Percentiles rank a stretch among this genome's conserved stretches.
Evolutionary conservation across 1,140 invertebrate genomes (phyloP).

Genomic region (Campoletis sonorensis): DNA sequence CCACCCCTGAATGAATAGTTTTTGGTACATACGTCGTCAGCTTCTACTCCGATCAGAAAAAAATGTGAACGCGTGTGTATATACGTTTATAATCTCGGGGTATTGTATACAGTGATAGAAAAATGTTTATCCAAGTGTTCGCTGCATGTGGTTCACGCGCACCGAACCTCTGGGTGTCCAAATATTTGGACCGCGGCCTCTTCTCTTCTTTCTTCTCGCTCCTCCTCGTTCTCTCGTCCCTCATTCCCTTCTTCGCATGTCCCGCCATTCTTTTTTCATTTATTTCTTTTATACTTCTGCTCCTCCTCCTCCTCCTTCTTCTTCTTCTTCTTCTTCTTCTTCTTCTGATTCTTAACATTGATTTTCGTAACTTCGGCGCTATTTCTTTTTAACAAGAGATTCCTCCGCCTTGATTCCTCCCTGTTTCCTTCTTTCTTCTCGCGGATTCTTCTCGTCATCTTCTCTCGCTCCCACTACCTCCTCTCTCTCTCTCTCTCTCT

Average conservation of each 20-base stretch:
- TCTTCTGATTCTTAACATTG: slow-evolving; percentile 41
- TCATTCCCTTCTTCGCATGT: slow-evolving; percentile 29
- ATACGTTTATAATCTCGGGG: slow-evolving; percentile 33
- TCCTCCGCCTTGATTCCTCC: slow-evolving; percentile 22
- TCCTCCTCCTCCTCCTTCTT: too few species aligned
- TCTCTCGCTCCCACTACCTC: slow-evolving; percentile 16
- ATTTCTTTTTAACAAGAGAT: slow-evolving; percentile 41
- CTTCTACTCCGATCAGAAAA: slow-evolving; percentile 38
- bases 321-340: slow-evolving; percentile 15
- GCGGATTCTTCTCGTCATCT: slow-evolving; percentile 9
- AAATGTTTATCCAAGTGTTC: slow-evolving; percentile 38
- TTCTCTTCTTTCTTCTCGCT: slow-evolving; percentile 51
- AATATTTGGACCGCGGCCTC: slow-evolving; percentile 69
- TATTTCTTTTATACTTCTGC: background rate
- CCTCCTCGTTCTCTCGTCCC: slow-evolving; percentile 50
- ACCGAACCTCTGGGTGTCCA: slow-evolving; percentile 60
- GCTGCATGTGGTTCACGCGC: slow-evolving; percentile 11
- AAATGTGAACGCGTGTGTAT: slow-evolving; percentile 48
- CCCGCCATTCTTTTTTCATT: slow-evolving; percentile 32
- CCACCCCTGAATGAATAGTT: slow-evolving; percentile 16
- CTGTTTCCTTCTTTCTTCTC: slow-evolving; percentile 5
- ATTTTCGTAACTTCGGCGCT: slow-evolving; percentile 45
- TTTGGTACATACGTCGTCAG: slow-evolving; percentile 36
- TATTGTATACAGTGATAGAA: background rate
- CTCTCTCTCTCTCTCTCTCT: background rate